phyloP scores from a whole-genome alignment of 2,888 invertebrate species.

The Perdita meconis region DNA sequence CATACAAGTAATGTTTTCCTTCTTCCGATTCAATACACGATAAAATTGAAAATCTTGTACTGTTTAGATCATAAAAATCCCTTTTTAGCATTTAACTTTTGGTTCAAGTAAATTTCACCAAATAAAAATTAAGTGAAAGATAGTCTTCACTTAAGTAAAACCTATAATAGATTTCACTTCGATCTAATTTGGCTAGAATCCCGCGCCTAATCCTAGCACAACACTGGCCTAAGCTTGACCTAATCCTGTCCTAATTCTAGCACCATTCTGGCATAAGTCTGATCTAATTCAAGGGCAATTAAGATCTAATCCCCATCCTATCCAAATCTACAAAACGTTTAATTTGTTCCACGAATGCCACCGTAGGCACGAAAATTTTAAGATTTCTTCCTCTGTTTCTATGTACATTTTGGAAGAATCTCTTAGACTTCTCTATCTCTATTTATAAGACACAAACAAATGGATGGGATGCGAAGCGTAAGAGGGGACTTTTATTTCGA shows the following conservation, averaged over 20 bases:
- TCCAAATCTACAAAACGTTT: not conserved
- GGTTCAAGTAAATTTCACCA: not conserved
- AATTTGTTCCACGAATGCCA: not conserved
- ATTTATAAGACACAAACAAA: not conserved
- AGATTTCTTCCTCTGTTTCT: not conserved
- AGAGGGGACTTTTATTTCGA: constrained; percentile 25
- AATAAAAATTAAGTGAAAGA: not conserved
- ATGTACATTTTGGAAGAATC: not conserved
- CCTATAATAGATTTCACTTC: not conserved
- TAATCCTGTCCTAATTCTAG: constrained; percentile 8
- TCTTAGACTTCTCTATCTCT: not conserved
- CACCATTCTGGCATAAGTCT: not conserved
- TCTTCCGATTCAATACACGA: too few species aligned
- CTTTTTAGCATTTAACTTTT: not conserved
- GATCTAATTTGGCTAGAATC: not conserved
- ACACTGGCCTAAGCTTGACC: constrained; percentile 7
- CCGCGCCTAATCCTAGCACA: not conserved
- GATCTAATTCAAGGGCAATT: constrained; percentile 5
- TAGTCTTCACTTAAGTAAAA: not conserved
- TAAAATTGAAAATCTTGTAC: too few species aligned
- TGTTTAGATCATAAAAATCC: too few species aligned
- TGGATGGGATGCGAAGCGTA: not conserved
- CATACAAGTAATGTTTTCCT: too few species aligned
- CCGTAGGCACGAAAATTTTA: not conserved
- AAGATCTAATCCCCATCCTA: not conserved